Percentiles rank a stretch among this genome's conserved stretches.
Conservation (phyloP, 2,888 invertebrate species). For the Melikaiella ostensackeni region DNA sequence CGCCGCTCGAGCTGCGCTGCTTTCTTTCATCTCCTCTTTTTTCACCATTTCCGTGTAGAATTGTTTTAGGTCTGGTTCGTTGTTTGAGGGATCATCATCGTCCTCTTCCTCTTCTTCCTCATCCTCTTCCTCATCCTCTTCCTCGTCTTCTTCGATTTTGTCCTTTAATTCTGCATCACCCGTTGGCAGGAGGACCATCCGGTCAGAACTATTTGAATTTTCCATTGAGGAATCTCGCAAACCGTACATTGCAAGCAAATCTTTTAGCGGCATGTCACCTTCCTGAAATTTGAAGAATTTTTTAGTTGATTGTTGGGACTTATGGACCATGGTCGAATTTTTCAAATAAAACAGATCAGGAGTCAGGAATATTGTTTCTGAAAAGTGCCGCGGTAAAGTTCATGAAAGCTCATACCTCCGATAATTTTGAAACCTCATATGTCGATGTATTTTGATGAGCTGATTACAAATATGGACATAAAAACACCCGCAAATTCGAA, state of each 20-base stretch:
- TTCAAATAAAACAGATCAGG: too few relatives aligned
- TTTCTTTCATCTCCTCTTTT: constrained; percentile 56
- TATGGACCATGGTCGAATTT: too few relatives aligned
- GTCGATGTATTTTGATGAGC: too few relatives aligned
- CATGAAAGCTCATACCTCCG: too few relatives aligned
- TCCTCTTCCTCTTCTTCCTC: constrained; percentile 72
- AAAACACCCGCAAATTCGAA: too few relatives aligned
- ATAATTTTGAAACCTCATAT: too few relatives aligned
- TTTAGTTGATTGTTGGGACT: not conserved
- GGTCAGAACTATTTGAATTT: constrained; percentile 73
- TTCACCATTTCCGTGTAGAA: constrained; percentile 75
- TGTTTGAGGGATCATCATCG: constrained; percentile 66
- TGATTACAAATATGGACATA: too few relatives aligned
- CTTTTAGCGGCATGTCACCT: constrained; percentile 97
- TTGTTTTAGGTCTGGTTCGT: constrained; percentile 71
- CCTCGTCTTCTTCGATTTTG: constrained; percentile 63
- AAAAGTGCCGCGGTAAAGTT: too few relatives aligned
- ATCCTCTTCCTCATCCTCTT: constrained; percentile 70
- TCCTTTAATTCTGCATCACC: constrained; percentile 48
- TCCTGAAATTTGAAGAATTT: constrained; percentile 81
- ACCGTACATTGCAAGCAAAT: constrained; percentile 93
- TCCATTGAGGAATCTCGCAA: constrained; percentile 79
- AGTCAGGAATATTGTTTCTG: too few relatives aligned
- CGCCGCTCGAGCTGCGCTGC: constrained; percentile 36
- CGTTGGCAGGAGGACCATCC: constrained; percentile 69